Conservation (phyloP, 2,888 invertebrate genomes). For the Apamea monoglypha region DNA sequence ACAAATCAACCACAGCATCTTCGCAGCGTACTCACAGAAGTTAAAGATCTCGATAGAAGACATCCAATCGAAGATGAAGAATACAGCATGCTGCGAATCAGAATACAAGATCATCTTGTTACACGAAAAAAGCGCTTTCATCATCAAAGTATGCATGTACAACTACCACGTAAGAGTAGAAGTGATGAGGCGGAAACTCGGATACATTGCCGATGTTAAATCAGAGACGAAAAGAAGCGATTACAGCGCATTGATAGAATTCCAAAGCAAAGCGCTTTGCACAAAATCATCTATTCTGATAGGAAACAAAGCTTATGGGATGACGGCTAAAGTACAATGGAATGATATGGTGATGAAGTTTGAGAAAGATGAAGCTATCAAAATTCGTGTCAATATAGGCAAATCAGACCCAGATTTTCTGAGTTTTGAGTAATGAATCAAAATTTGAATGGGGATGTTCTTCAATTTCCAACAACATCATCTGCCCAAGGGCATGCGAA, state of each 20-base stretch:
- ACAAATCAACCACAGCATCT: slow-evolving; percentile 84
- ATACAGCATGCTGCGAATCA: slow-evolving; percentile 87
- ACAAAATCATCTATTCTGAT: slow-evolving; percentile 87
- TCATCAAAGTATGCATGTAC: slow-evolving; percentile 88
- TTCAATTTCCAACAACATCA: too few relatives aligned
- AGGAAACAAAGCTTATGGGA: slow-evolving; percentile 86
- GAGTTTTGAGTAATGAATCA: slow-evolving; percentile 71
- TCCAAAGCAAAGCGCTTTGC: slow-evolving; percentile 86
- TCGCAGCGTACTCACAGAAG: slow-evolving; percentile 87
- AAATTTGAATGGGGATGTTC: too few relatives aligned
- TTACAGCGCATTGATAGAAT: slow-evolving; percentile 86
- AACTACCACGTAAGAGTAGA: slow-evolving; percentile 88
- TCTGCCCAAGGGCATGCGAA: too few relatives aligned
- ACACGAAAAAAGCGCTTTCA: slow-evolving; percentile 87
- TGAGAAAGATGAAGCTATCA: slow-evolving; percentile 87
- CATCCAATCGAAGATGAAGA: slow-evolving; percentile 87
- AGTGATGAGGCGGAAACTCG: slow-evolving; percentile 86
- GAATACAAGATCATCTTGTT: slow-evolving; percentile 87
- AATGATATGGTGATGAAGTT: slow-evolving; percentile 86
- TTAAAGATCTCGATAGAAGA: slow-evolving; percentile 88
- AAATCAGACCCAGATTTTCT: slow-evolving; percentile 78
- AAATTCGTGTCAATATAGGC: too few relatives aligned
- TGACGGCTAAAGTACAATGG: slow-evolving; percentile 88
- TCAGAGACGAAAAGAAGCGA: slow-evolving; percentile 85
- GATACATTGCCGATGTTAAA: slow-evolving; percentile 83